These are phyloP conservation scores for Cathartes aura DNA, from an alignment of 2,113 vertebrate species.

Conservation along the genomic window DNA sequence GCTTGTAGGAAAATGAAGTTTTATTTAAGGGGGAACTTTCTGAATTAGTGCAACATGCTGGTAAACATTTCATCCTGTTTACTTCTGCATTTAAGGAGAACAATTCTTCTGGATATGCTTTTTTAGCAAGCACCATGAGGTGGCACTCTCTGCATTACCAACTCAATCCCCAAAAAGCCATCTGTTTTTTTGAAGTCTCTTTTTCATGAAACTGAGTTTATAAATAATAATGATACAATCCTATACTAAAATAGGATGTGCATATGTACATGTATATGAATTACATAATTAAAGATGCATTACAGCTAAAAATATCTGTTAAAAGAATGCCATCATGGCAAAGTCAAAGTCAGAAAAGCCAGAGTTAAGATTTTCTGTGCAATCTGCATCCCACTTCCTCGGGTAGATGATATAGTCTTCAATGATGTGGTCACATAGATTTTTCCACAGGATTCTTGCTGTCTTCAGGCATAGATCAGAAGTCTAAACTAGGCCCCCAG, in stretches of 20 bases:
- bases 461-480: neutral
- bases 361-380: neutral
- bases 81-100: neutral
- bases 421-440: constrained; percentile 25
- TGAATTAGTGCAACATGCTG: neutral
- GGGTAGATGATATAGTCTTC: neutral
- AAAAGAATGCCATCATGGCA: neutral
- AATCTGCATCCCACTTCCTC: neutral
- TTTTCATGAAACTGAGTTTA: neutral
- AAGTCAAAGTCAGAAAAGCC: constrained; percentile 24
- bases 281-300: constrained; percentile 50
- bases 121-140: neutral
- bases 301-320: constrained; percentile 32
- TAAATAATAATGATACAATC: constrained; percentile 45
- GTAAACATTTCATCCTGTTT: neutral
- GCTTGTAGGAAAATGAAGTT: neutral
- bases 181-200: neutral
- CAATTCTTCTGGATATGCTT: neutral
- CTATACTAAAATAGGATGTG: constrained; percentile 5
- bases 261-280: constrained; percentile 29
- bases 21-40: neutral
- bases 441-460: constrained; percentile 24
- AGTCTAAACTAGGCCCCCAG: neutral
- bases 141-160: constrained; percentile 33
- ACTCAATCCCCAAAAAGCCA: neutral